These are phyloP conservation scores for Scaptodrosophila lebanonensis DNA, from an alignment of 1,140 invertebrate species.

Conservation along the genomic window DNA sequence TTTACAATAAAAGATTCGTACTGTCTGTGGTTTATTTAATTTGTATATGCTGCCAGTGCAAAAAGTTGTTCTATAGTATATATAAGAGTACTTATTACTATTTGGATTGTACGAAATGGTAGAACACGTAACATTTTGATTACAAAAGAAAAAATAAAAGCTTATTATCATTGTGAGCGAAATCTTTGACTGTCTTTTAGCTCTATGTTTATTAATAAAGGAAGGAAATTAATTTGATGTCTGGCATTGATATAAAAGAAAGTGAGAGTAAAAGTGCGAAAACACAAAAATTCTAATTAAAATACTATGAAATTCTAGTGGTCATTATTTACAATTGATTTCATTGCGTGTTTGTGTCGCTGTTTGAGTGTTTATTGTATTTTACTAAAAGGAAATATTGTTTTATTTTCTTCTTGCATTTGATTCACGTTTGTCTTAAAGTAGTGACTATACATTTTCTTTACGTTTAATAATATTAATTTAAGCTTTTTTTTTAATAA, in stretches of 20 bases:
- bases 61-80: constrained; percentile 58
- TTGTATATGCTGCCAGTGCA: constrained; percentile 76
- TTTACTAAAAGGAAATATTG: constrained; percentile 52
- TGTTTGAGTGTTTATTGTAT: constrained; percentile 49
- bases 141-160: constrained; percentile 65
- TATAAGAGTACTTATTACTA: constrained; percentile 45
- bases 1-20: constrained; percentile 51
- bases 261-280: constrained; percentile 40
- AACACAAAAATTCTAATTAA: constrained; percentile 62
- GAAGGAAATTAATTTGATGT: constrained; percentile 69
- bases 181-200: constrained; percentile 18
- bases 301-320: constrained; percentile 52
- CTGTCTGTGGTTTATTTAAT: constrained; percentile 24
- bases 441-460: constrained; percentile 77
- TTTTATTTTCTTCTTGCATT: constrained; percentile 19
- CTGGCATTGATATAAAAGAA: constrained; percentile 43
- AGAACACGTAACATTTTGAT: constrained; percentile 25
- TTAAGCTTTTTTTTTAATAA: constrained; percentile 67
- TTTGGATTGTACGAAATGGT: constrained; percentile 14
- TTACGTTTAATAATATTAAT: constrained; percentile 72
- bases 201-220: constrained; percentile 6
- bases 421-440: constrained; percentile 60
- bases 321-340: constrained; percentile 61
- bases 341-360: constrained; percentile 33
- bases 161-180: constrained; percentile 54